Conservation (phyloP, 2,113 vertebrate species). For the Nasalis larvatus region DNA sequence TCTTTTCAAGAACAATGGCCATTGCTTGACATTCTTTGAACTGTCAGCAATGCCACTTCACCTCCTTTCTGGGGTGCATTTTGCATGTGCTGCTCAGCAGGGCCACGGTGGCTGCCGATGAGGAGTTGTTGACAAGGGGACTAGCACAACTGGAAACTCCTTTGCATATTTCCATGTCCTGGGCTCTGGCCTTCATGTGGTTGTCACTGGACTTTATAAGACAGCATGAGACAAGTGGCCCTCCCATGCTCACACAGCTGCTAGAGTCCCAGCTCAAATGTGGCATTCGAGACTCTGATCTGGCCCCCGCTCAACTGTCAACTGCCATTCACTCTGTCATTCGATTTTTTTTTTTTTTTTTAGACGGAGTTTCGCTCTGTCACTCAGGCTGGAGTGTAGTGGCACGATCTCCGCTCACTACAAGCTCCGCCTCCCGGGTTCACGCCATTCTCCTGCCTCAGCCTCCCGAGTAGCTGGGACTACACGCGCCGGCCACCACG, state of each 20-base stretch:
- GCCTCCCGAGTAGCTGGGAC: too few relatives aligned
- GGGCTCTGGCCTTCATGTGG: neutral
- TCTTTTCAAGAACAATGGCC: neutral
- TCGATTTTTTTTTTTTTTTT: too few relatives aligned
- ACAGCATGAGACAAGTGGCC: neutral
- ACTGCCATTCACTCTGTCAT: neutral
- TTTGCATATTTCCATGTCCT: neutral
- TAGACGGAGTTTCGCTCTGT: too few relatives aligned
- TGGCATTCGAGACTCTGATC: neutral
- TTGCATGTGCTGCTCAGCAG: neutral
- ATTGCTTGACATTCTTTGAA: neutral
- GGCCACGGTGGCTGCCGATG: neutral
- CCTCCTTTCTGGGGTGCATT: neutral
- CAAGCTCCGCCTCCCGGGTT: too few relatives aligned
- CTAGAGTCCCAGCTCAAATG: neutral
- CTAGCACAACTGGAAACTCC: neutral
- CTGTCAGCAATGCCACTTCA: neutral
- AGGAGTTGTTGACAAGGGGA: neutral
- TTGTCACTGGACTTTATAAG: neutral
- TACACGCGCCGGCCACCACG: accelerated
- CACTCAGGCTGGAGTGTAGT: too few relatives aligned
- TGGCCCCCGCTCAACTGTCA: neutral
- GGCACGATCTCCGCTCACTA: too few relatives aligned
- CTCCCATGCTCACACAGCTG: neutral
- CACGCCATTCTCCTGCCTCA: too few relatives aligned